Conservation (phyloP, 2,888 invertebrate species). For the Eupithecia subfuscata region DNA sequence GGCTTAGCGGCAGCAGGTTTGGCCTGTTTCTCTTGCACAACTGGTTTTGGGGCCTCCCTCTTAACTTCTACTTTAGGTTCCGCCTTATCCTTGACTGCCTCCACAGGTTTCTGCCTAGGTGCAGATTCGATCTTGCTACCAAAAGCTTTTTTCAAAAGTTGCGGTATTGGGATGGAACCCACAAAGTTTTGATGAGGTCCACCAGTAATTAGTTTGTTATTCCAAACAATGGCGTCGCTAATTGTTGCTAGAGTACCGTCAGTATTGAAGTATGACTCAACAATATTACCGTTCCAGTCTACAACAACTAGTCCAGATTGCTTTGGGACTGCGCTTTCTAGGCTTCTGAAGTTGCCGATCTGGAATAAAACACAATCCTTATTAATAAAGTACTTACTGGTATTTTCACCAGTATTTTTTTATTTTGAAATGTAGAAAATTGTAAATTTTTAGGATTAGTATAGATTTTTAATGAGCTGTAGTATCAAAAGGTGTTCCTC, state of each 20-base stretch:
- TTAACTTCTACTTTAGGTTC: conserved; percentile 24
- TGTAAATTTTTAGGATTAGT: not conserved
- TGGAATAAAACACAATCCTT: conserved; percentile 61
- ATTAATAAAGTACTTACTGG: not conserved
- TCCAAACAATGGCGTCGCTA: conserved; percentile 87
- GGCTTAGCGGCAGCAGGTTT: conserved; percentile 30
- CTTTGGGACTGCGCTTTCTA: conserved; percentile 65
- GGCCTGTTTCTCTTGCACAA: conserved; percentile 35
- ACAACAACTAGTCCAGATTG: conserved; percentile 86
- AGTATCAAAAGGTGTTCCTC: not conserved
- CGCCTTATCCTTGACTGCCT: conserved; percentile 17
- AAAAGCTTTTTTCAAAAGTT: conserved; percentile 75
- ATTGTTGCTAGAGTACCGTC: conserved; percentile 82
- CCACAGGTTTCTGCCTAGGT: conserved; percentile 48
- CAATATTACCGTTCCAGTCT: conserved; percentile 88
- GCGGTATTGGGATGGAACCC: conserved; percentile 85
- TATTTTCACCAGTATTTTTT: not conserved
- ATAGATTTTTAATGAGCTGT: not conserved
- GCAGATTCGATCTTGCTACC: conserved; percentile 38
- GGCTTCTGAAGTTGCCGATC: conserved; percentile 86
- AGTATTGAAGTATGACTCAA: conserved; percentile 87
- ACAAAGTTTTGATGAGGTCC: conserved; percentile 87
- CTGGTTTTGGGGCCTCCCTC: conserved; percentile 32
- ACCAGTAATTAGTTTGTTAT: conserved; percentile 87
- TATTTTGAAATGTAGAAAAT: not conserved